Evolutionary conservation across 2,888 invertebrate genomes (phyloP), one percentile per base, ranked within the genome.

Genomic region (Chrysopilus asiliformis): DNA sequence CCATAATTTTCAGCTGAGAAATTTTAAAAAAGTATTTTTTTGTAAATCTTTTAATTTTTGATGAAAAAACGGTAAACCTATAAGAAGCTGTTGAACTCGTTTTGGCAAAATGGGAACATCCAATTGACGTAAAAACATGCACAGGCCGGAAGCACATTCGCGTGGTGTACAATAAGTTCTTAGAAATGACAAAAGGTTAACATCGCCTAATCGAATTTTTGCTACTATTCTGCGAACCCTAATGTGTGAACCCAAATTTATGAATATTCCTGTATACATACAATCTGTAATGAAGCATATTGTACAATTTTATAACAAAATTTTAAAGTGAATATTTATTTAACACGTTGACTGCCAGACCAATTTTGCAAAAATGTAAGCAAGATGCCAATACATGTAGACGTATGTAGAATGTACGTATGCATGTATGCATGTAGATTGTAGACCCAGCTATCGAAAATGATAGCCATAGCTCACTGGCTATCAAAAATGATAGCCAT

Each of bases 131-230:
- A 44, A 20, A 34, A 40, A 44, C 18, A 26, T 20, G 27, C 34
- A 38, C 32, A 42, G 34, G 10, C 40, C 44, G 24, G 44, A 35
- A 9, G 44, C 44, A 38, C 44, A 44, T 38, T 44, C 44, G 12
- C 42, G 32, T 20, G 42, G 38, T 31, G 44, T 32, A 34, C 38
- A 35, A 25, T 16, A 32, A 12, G 30, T 16, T 36, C 28, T 29
- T 18, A 44, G 26, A 35, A 38, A 44, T n/a, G 13, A 14, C 12
- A 37, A 24, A 16, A 44, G 15, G 24, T 36, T 32, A 13, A 36
- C 37, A 33, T 44, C 42, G n/a, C 44, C 44, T 1, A 19, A 10
- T 29, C 29, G 35, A 25, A 44, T 42, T 44, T 36, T 42, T 20
- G 34, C 18, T 25, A 39, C 19, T 22, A 44, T 44, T 31, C 32